These are phyloP conservation scores for Ailuropoda melanoleuca DNA, from an alignment of 2,113 vertebrate genomes.

Conservation along the genomic window DNA sequence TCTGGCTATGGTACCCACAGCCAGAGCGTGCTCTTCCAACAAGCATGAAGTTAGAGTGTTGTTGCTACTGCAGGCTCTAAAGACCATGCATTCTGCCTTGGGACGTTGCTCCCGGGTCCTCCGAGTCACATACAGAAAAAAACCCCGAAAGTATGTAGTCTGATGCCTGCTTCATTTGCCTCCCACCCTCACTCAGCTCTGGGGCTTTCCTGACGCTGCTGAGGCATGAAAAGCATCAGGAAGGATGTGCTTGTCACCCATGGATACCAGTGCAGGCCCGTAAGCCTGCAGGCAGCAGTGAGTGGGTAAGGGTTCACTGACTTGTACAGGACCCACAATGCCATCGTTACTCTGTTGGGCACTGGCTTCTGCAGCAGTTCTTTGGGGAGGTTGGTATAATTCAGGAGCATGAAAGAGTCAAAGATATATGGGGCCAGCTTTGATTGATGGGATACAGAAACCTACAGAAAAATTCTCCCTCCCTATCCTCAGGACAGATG, in stretches of 20 bases:
- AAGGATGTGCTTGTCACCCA: background rate
- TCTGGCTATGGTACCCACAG: background rate
- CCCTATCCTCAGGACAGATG: background rate
- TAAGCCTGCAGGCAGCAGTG: no score
- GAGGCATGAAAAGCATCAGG: background rate
- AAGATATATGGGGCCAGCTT: background rate
- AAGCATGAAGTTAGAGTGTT: background rate
- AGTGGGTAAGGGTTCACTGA: background rate
- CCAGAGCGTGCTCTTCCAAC: background rate
- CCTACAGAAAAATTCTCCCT: background rate
- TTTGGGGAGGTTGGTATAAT: background rate
- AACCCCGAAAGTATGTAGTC: no score
- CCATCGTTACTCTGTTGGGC: rapidly evolving
- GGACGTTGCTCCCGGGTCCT: background rate
- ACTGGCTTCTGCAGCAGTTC: background rate
- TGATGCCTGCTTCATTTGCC: background rate
- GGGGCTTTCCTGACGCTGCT: background rate
- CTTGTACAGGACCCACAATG: background rate
- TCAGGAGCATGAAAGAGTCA: background rate
- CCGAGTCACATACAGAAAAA: background rate
- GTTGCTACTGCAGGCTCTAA: background rate
- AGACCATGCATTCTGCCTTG: background rate
- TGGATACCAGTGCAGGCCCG: rapidly evolving
- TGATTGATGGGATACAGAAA: background rate
- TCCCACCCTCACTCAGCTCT: background rate